Evolutionary conservation across 2,888 invertebrate species (phyloP).

Genomic region (Habrosyne pyritoides): DNA sequence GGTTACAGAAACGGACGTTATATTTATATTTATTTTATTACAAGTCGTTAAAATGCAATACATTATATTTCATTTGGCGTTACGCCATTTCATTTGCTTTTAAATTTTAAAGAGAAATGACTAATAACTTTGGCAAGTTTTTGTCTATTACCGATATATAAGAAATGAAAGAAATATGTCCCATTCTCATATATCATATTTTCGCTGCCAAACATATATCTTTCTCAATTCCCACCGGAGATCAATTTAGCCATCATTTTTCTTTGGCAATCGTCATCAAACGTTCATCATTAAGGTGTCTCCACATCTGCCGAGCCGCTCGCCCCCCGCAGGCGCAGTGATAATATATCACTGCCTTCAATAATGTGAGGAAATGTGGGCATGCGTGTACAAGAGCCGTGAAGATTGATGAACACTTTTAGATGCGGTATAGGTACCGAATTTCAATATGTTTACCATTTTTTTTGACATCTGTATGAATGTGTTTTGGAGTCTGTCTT

Average conservation of each 20-base stretch:
- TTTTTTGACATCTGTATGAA: not conserved
- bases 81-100: not conserved
- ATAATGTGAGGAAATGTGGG: constrained; percentile 31
- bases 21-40: constrained; percentile 1
- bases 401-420: constrained; percentile 10
- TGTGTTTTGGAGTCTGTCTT: too few species aligned
- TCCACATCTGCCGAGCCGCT: constrained; percentile 17
- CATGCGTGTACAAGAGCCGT: constrained; percentile 11
- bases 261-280: constrained; percentile 17
- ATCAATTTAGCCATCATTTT: not conserved
- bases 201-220: not conserved
- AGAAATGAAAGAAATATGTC: too few species aligned
- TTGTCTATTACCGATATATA: too few species aligned
- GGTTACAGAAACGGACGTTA: not conserved
- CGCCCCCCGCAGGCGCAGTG: constrained; percentile 22
- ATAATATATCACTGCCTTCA: constrained; percentile 58
- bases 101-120: not conserved
- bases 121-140: too few species aligned
- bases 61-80: not conserved
- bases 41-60: not conserved
- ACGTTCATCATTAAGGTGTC: constrained; percentile 21
- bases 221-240: not conserved
- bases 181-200: not conserved
- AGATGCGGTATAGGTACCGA: constrained; percentile 11
- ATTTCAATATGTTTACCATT: not conserved